A percentile compares a stretch with the other conserved stretches of the same genome.
Conservation (phyloP, 2,888 invertebrate genomes). For the Aquatica leii region DNA sequence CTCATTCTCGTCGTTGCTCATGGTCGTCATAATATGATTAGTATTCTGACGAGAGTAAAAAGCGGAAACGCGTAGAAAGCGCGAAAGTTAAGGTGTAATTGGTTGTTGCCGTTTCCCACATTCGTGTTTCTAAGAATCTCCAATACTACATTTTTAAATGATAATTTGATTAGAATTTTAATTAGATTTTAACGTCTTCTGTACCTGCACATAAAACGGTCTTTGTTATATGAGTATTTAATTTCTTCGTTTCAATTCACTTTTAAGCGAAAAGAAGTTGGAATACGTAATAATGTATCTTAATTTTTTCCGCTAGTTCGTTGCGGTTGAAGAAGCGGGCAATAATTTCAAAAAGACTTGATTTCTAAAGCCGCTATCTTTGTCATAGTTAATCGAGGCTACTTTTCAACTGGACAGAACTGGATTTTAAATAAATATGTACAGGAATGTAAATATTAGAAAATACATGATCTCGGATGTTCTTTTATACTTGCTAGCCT, state of each 20-base stretch:
- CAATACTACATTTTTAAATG: slow-evolving; percentile 28
- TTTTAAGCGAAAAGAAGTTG: not conserved
- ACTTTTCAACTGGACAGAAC: slow-evolving; percentile 35
- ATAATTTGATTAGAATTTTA: slow-evolving; percentile 22
- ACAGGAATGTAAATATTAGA: slow-evolving; percentile 41
- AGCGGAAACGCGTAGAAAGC: slow-evolving; percentile 40
- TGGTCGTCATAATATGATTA: slow-evolving; percentile 35
- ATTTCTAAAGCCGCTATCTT: slow-evolving; percentile 26
- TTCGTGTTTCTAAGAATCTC: slow-evolving; percentile 31
- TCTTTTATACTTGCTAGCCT: slow-evolving; percentile 14
- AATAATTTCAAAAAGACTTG: slow-evolving; percentile 5
- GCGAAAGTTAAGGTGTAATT: slow-evolving; percentile 37
- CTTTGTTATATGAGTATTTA: not conserved
- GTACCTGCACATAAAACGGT: no score
- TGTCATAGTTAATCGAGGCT: slow-evolving; percentile 32
- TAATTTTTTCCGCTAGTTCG: slow-evolving; percentile 30
- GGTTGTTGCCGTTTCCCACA: slow-evolving; percentile 36
- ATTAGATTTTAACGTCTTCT: slow-evolving; percentile 11
- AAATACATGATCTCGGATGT: slow-evolving; percentile 29
- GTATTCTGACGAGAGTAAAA: slow-evolving; percentile 32
- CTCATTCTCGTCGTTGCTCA: slow-evolving; percentile 36
- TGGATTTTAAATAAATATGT: slow-evolving; percentile 42
- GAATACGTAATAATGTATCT: not conserved
- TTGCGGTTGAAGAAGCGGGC: slow-evolving; percentile 24
- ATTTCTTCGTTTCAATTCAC: not conserved